Base-by-base conservation (phyloP, 2,888 invertebrate genomes). In the Rhodophaea formosa region DNA sequence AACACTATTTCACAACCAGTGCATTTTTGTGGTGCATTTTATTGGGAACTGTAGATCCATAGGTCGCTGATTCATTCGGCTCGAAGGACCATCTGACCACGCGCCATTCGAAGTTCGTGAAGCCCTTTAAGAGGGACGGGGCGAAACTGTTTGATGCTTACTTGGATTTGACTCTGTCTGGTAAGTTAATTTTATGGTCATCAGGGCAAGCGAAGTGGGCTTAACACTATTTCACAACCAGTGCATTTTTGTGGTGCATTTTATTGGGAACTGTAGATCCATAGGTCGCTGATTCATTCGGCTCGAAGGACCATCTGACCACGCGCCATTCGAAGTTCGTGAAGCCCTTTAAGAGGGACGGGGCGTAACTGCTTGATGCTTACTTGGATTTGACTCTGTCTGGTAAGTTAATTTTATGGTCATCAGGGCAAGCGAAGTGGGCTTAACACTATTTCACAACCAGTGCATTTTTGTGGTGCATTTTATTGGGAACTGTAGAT, bases 341-440 rank as follows among this genome's bases (percentile, higher is more conserved):
- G 59, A 72, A 85, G 49, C 69, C 82, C 5, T 86, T 90, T 69
- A 83, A 76, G 57, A 63, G 86, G 6, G 89, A 89, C n/a, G 91
- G 86, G 0, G 82, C 82, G 0, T 84, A 82, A 49, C 49, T 84
- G 59, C 65, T 91, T 0, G 83, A 89, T 6, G 80, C 84, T 0
- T 91, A 88, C 65, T 65, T 91, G 68, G 89, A 91, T 58, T 72
- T 91, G 61, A 89, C 88, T 0, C 62, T 91, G 59, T 89, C 89
- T 16, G 87, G 90, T 91, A 54, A 84, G 85, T 75, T 6, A 14
- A 12, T 29, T 55, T 16, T 7, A 39, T n/a, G n/a, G n/a, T n/a
- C n/a, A n/a, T n/a, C n/a, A n/a, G n/a, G n/a, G n/a, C n/a, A n/a
- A n/a, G n/a, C n/a, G n/a, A n/a, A n/a, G n/a, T n/a, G n/a, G n/a